A percentile compares a stretch with the other conserved stretches of the same genome.
Evolutionary conservation across 2,888 invertebrate genomes (phyloP).

Genomic region (Gibbula magus): DNA sequence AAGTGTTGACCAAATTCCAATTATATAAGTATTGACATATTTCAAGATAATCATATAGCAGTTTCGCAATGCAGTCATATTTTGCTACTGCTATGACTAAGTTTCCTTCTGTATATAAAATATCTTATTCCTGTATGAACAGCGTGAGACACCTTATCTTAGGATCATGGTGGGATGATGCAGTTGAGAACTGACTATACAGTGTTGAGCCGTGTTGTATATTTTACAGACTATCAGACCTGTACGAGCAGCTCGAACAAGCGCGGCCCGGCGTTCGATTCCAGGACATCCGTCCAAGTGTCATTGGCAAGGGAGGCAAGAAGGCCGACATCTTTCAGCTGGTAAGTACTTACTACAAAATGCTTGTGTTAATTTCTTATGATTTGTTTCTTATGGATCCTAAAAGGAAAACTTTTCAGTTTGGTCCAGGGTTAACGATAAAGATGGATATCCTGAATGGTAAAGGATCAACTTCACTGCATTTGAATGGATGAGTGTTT

Average conservation of each 20-base stretch:
- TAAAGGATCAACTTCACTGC: too few species aligned
- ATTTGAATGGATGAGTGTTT: too few species aligned
- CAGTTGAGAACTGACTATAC: too few species aligned
- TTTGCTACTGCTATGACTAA: too few species aligned
- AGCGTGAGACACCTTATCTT: not conserved
- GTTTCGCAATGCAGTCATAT: too few species aligned
- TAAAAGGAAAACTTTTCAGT: too few species aligned
- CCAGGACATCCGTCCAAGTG: constrained; percentile 65
- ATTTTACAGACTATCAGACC: constrained; percentile 60
- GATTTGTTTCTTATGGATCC: too few species aligned
- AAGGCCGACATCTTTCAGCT: constrained; percentile 85
- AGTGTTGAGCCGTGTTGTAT: not conserved
- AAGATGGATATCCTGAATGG: too few species aligned
- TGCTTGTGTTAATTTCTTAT: not conserved
- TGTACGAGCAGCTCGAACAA: constrained; percentile 57
- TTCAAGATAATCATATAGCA: too few species aligned
- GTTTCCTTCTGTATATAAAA: not conserved
- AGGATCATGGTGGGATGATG: not conserved
- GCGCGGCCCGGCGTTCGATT: constrained; percentile 63
- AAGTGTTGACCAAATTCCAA: too few species aligned
- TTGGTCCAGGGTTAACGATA: too few species aligned
- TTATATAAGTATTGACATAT: too few species aligned
- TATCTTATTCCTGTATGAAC: not conserved
- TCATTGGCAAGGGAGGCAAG: constrained; percentile 78
- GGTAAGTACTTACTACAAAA: constrained; percentile 50